Evolutionary conservation across 2,113 vertebrate genomes (phyloP).

Genomic region (Lagenorhynchus albirostris): DNA sequence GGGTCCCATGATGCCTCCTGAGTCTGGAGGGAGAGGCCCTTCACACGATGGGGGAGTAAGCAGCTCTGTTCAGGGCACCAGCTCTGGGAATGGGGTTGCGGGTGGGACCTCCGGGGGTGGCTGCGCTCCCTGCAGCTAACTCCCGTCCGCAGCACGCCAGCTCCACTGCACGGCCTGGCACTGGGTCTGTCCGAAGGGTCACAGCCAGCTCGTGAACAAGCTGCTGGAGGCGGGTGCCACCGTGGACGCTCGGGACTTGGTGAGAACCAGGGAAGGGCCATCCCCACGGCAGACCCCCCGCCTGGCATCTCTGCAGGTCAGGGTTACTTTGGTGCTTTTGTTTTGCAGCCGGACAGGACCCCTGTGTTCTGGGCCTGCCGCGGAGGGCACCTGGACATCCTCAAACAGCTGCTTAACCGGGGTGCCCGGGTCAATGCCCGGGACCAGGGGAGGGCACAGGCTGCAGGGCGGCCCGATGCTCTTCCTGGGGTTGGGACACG

Average conservation of each 20-base stretch:
- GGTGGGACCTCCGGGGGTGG: background rate
- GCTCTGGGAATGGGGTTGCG: fast-evolving
- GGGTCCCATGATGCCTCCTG: fast-evolving
- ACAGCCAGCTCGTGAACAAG: slow-evolving; percentile 60
- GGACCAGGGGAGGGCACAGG: slow-evolving; percentile 71
- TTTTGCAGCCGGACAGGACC: slow-evolving; percentile 72
- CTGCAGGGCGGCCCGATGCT: background rate
- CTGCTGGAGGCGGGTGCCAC: slow-evolving; percentile 60
- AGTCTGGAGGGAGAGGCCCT: background rate
- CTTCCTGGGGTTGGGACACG: background rate
- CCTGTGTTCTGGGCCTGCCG: slow-evolving; percentile 78
- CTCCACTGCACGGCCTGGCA: slow-evolving; percentile 69
- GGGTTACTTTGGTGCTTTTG: background rate
- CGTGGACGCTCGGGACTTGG: slow-evolving; percentile 65
- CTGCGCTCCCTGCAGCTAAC: background rate
- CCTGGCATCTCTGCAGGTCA: fast-evolving
- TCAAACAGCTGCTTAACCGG: slow-evolving; percentile 68
- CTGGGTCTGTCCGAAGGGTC: slow-evolving; percentile 74
- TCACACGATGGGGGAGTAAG: fast-evolving
- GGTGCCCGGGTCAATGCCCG: slow-evolving; percentile 66
- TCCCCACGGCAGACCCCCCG: fast-evolving
- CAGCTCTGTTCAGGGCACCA: background rate
- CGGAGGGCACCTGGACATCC: slow-evolving; percentile 72
- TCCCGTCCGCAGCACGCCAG: background rate
- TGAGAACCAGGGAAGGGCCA: background rate